These are phyloP conservation scores for Chymomyza fuscimana DNA, from an alignment of 2,888 invertebrate species.

Conservation along the genomic window DNA sequence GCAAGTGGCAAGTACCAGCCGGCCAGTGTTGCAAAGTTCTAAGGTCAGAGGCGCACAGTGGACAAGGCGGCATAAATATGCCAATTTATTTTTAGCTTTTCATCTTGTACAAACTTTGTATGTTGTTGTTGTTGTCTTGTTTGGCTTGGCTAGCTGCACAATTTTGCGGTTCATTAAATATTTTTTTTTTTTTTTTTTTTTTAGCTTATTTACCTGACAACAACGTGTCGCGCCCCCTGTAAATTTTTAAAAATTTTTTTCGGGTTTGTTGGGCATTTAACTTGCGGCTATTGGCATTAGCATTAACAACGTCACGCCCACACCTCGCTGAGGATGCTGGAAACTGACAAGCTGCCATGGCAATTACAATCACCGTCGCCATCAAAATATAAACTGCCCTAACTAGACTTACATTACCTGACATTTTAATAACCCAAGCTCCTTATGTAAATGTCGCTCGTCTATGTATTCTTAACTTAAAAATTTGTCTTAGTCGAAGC, in stretches of 20 bases:
- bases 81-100: constrained; percentile 54
- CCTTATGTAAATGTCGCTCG: too few species aligned
- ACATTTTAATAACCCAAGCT: too few species aligned
- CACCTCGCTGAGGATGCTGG: constrained; percentile 26
- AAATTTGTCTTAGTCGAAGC: too few species aligned
- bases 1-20: constrained; percentile 21
- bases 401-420: not conserved
- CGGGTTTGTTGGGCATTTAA: constrained; percentile 40
- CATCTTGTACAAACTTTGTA: constrained; percentile 33
- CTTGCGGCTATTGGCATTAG: constrained; percentile 63
- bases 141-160: constrained; percentile 57
- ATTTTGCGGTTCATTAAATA: constrained; percentile 74
- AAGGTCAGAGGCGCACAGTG: constrained; percentile 16
- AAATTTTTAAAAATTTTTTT: constrained; percentile 37
- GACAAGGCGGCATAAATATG: constrained; percentile 26
- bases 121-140: constrained; percentile 5
- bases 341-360: constrained; percentile 68
- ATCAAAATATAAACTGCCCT: not conserved
- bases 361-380: constrained; percentile 47
- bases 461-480: too few species aligned
- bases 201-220: constrained; percentile 62
- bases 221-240: constrained; percentile 7
- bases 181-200: constrained; percentile 38
- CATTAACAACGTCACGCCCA: constrained; percentile 25
- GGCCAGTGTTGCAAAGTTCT: not conserved